Base-by-base conservation (phyloP, 2,888 invertebrate species). In the Digitonthophagus gazella region DNA sequence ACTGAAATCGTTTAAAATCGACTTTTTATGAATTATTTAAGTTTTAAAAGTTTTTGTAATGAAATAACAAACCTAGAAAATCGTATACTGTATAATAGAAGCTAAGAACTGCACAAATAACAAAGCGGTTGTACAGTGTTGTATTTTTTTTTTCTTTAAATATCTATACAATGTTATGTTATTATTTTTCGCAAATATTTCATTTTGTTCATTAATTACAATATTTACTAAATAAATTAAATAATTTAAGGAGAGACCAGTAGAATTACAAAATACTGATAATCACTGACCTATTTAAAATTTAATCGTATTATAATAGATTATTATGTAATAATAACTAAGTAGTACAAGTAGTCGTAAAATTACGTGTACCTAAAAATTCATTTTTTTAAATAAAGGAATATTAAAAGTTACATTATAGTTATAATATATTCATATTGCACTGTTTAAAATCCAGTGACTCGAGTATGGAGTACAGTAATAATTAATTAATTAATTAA, bases 211-310 rank as follows among this genome's bases (percentile, higher is more conserved):
- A 75, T 75, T 79, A 79, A 78, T 79, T 80, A 80, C 79, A 80
- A 78, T 79, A 78, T 78, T 74, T 76, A 78, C 76, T 78, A 76
- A 80, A 80, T 79, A 81, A 80, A 80, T 80, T 76, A 78, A 80
- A 79, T 78, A 78, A 79, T 78, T 78, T 78, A 80, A 74, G 72
- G 78, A 78, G n/a, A n/a, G 79, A 80, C 79, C 79, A 78, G 78
- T 75, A 75, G 75, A 74, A 79, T 79, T 80, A 79, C 74, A 75
- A 77, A 81, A 81, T 80, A 81, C 81, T 81, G 81, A 80, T 78
- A 79, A 78, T 79, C 78, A 81, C 80, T 81, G 80, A 81, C 80
- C 80, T 74, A 73, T 73, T 70, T 71, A 67, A 65, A n/a, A 61
- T 69, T 70, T 75, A 72, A 69, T 67, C 72, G 72, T 66, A 63